phyloP scores from a whole-genome alignment of 2,113 vertebrate species.

The Tragelaphus imberbis region DNA sequence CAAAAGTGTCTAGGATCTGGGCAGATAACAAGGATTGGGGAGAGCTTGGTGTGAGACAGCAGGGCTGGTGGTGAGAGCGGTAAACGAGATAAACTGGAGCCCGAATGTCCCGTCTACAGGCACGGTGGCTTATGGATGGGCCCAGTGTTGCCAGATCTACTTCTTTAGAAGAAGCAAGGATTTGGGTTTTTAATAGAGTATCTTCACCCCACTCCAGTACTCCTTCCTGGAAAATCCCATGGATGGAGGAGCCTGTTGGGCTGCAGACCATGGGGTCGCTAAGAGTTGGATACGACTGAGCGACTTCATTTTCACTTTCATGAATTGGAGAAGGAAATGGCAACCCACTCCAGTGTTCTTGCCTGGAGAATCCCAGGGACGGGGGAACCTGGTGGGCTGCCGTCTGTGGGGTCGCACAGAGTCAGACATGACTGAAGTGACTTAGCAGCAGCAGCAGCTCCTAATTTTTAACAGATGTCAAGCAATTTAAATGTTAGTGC shows the following conservation, averaged over 20 bases:
- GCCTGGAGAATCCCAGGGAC: background rate
- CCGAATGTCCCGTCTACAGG: background rate
- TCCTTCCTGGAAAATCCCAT: background rate
- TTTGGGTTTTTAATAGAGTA: background rate
- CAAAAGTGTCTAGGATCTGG: background rate
- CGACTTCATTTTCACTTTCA: background rate
- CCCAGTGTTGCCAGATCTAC: background rate
- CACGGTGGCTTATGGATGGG: background rate
- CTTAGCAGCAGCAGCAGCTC: background rate
- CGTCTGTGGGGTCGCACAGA: accelerated
- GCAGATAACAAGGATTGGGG: background rate
- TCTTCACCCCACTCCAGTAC: background rate
- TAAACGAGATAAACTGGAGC: background rate
- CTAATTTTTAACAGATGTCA: background rate
- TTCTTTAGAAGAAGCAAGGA: background rate
- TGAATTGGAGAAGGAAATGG: background rate
- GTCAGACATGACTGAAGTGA: background rate
- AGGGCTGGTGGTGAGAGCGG: background rate
- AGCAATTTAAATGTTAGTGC: background rate
- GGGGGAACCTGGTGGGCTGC: background rate
- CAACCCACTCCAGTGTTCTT: background rate
- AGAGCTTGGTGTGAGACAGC: background rate
- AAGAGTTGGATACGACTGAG: background rate
- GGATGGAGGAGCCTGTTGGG: background rate
- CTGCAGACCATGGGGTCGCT: background rate